Base-by-base conservation (phyloP, 2,888 invertebrate genomes). In the Branchinecta sandiegonensis region DNA sequence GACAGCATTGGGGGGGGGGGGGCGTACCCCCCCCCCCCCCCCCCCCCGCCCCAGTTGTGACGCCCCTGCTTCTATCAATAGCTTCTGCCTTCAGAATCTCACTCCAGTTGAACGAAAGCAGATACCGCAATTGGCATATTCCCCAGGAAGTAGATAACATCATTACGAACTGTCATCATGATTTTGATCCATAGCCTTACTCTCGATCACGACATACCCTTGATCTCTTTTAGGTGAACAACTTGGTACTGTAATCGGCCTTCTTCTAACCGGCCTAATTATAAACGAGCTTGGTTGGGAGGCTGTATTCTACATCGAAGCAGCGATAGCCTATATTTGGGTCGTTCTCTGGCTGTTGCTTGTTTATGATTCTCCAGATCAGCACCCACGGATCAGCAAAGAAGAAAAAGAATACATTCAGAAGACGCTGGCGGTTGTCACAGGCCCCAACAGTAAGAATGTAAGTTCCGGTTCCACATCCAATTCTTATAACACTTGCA, bases 221-320 rank as follows among this genome's bases (percentile, higher is more conserved):
- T 23, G 23, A 23, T 23, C 23, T 68, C 74, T 75, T 48, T 11
- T 77, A 90, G 90, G 94, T 10, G 90, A 92, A 37, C 89, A 92
- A 9, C 81, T 95, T 74, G 95, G 95, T 17, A 94, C 93, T 46
- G 92, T 94, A 9, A 80, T 93, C 65, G 90, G 91, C 0, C 87
- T 93, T 85, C 92, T 93, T 0, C 82, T 92, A 71, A 88, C 89
- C 74, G 91, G 92, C 14, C 85, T 85, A 74, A 83, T 94, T 69
- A 89, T 90, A 72, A 85, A 85, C 9, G 83, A 84, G 70, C 81
- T 86, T 69, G 92, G 93, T 12, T 94, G 94, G 94, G 86, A 89
- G 72, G 89, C 89, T 0, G 89, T 91, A 23, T 94, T 94, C 81
- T 94, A 94, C 78, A 83, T 90, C 71, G 90, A 90, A 69, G 88